phyloP scores from a whole-genome alignment of 2,797 vertebrate species.

The Carduelis carduelis region DNA sequence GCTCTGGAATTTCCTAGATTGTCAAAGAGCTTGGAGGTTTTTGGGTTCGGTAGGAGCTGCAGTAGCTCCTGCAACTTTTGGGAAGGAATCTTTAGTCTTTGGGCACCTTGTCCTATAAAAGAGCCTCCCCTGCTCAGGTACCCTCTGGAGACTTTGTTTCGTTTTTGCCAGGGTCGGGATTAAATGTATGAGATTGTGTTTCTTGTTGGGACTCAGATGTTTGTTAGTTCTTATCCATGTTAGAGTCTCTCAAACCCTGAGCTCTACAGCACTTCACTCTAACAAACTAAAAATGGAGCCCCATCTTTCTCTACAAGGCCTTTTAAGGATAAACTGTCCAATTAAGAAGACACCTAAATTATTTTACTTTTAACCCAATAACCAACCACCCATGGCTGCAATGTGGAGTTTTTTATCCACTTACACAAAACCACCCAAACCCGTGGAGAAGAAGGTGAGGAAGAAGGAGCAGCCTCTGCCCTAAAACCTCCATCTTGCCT shows the following conservation, averaged over 20 bases:
- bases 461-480: not conserved
- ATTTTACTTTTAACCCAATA: not conserved
- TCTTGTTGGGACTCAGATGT: not conserved
- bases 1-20: not conserved
- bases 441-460: not conserved
- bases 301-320: not conserved
- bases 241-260: not conserved
- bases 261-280: not conserved
- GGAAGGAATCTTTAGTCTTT: not conserved
- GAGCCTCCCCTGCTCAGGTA: not conserved
- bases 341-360: not conserved
- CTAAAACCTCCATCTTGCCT: not conserved
- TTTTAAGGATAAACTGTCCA: not conserved
- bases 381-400: not conserved
- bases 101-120: not conserved
- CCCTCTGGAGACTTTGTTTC: not conserved
- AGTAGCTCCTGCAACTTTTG: not conserved
- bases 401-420: not conserved
- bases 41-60: not conserved
- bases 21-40: not conserved
- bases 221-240: not conserved
- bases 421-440: not conserved
- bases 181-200: not conserved
- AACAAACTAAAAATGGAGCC: not conserved
- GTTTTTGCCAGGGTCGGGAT: not conserved